Percentiles rank a stretch among this genome's conserved stretches.
Conservation (phyloP, 1,140 invertebrate genomes). For the Anastrepha obliqua region DNA sequence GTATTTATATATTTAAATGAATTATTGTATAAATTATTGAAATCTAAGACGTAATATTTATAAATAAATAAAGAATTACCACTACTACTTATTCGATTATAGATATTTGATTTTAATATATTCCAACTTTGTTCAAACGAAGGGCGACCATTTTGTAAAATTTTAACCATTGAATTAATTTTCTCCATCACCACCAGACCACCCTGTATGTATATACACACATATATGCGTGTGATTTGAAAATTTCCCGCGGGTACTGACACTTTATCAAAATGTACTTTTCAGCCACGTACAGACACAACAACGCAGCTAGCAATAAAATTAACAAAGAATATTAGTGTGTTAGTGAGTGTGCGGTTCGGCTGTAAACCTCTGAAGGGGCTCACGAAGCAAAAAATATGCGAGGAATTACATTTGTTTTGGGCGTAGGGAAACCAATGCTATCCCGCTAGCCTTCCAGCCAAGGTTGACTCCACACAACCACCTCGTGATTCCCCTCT, state of each 20-base stretch:
- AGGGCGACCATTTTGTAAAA: no score
- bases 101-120: no score
- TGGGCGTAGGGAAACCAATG: background rate
- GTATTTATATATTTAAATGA: no score
- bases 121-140: no score
- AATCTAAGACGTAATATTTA: no score
- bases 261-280: slow-evolving; percentile 28
- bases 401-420: background rate
- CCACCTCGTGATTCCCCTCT: background rate
- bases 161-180: no score
- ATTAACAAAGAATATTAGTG: background rate
- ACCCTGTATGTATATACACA: background rate
- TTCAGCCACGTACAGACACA: background rate
- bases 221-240: background rate
- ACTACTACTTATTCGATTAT: no score
- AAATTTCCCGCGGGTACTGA: slow-evolving; percentile 1
- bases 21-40: no score
- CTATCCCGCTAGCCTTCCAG: background rate
- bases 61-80: no score
- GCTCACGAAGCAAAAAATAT: slow-evolving; percentile 20
- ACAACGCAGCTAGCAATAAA: background rate
- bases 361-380: background rate
- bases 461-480: no score
- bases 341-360: background rate
- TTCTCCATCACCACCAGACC: no score